Evolutionary conservation across 2,888 invertebrate genomes (phyloP), one percentile per base, ranked within the genome.

Genomic region (Orthosia gothica): DNA sequence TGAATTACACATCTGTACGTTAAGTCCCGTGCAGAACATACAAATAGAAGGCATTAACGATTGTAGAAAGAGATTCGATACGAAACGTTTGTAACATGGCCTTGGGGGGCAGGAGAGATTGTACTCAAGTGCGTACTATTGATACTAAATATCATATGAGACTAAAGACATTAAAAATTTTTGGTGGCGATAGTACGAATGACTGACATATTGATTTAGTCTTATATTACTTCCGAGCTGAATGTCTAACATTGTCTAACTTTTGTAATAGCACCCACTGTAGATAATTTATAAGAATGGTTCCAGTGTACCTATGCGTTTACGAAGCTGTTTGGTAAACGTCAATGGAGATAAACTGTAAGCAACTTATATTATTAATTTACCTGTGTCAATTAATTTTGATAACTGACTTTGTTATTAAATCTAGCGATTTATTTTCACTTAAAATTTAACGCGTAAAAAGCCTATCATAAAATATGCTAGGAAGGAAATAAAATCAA

Each of bases 401-500:
- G 40, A 40, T 40, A 9, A 40, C 9, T 40, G 40, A 40, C 1
- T 9, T 9, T 11, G 15, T 15, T 66, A 15, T 9, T 47, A 40
- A 47, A 26, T 11, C 11, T 11, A 47, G 26, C 11, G 11, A 58
- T 2, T 18, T 58, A 67, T 0, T 58, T 45, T 45, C 3, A 9
- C 20, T 16, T 62, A 12, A 40, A 47, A 13, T 5, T 0, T 45
- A 23, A 9, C 23, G 32, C 20, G 26, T 16, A 2, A 32, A 2
- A 64, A 40, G 40, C 40, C n/a, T 20, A n/a, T n/a, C 0, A 47
- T 13, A 23, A 20, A 32, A 20, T 15, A 26, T 40, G 5, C 2
- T 7, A 26, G 4, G n/a, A 15, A 18, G 15, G 9, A 23, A 76
- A 65, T 65, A 47, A 76, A 76, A 76, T 12, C 15, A 59, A 52